Conservation (phyloP, 2,888 invertebrate species). For the Trachelus tabidus region DNA sequence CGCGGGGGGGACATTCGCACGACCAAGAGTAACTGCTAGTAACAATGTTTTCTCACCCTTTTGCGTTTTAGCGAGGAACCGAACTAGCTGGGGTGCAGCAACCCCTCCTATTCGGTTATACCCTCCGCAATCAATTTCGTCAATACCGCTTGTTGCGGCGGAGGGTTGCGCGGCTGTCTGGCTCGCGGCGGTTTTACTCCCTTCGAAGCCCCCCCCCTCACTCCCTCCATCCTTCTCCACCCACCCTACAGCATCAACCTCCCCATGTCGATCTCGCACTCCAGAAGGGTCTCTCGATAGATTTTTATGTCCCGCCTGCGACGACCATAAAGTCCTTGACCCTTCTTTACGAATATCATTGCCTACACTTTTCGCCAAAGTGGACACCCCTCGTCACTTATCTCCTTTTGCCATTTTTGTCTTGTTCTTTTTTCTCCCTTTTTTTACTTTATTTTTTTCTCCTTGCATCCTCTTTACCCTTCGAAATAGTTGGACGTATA, state of each 20-base stretch:
- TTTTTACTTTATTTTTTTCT: background rate
- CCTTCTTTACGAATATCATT: slow-evolving; percentile 6
- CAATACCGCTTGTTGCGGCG: slow-evolving; percentile 61
- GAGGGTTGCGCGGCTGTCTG: slow-evolving; percentile 50
- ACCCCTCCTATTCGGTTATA: slow-evolving; percentile 41
- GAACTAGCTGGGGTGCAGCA: slow-evolving; percentile 28
- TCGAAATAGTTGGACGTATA: background rate
- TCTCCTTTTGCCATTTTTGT: background rate
- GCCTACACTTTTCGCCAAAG: background rate
- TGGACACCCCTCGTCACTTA: background rate
- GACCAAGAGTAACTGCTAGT: slow-evolving; percentile 55
- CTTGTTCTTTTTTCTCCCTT: background rate
- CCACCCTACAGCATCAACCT: slow-evolving; percentile 25
- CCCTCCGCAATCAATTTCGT: slow-evolving; percentile 61
- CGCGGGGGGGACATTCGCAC: slow-evolving; percentile 25
- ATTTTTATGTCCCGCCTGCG: slow-evolving; percentile 43
- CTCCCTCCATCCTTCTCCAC: slow-evolving; percentile 12
- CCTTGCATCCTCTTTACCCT: background rate
- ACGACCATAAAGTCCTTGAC: slow-evolving; percentile 5
- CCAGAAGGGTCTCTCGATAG: slow-evolving; percentile 48
- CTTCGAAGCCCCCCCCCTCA: slow-evolving; percentile 14
- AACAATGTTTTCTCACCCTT: slow-evolving; percentile 63
- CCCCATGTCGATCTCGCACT: slow-evolving; percentile 23
- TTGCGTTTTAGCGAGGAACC: slow-evolving; percentile 44
- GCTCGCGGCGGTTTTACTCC: slow-evolving; percentile 52